Evolutionary conservation across 2,797 vertebrate species (phyloP).

Genomic region (Hypotaenidia philippensis): DNA sequence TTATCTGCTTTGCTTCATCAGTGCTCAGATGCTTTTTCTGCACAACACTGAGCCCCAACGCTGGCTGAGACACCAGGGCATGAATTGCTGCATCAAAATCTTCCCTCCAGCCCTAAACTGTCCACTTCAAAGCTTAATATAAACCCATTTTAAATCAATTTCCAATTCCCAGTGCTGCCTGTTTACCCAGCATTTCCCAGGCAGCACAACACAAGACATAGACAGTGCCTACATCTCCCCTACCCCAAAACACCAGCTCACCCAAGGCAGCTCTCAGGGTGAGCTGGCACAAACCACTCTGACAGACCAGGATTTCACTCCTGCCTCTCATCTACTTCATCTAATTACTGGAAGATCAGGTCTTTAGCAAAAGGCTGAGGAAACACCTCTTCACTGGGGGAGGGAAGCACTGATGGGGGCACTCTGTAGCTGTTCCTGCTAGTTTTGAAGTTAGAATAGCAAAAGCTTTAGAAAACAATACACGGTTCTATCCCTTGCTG

Average conservation of each 20-base stretch:
- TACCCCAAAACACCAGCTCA: not conserved
- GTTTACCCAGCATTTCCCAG: not conserved
- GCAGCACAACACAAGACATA: accelerated
- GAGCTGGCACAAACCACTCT: not conserved
- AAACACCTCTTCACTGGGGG: not conserved
- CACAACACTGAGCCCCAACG: not conserved
- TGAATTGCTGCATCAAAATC: not conserved
- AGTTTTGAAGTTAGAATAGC: not conserved
- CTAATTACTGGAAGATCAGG: not conserved
- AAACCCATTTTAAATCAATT: not conserved
- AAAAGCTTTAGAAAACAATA: not conserved
- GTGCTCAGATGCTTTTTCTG: not conserved
- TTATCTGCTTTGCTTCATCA: not conserved
- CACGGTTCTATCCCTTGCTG: not conserved
- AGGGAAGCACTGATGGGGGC: accelerated
- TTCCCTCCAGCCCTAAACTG: not conserved
- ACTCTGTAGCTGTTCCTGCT: accelerated
- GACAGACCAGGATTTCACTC: not conserved
- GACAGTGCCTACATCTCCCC: not conserved
- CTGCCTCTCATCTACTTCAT: not conserved
- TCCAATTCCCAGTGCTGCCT: not conserved
- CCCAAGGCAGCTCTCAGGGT: not conserved
- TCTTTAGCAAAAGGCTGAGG: accelerated
- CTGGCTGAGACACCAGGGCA: not conserved
- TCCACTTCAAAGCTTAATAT: not conserved